Evolutionary conservation across 2,113 vertebrate species (phyloP).

Genomic region (Carassius carassius): DNA sequence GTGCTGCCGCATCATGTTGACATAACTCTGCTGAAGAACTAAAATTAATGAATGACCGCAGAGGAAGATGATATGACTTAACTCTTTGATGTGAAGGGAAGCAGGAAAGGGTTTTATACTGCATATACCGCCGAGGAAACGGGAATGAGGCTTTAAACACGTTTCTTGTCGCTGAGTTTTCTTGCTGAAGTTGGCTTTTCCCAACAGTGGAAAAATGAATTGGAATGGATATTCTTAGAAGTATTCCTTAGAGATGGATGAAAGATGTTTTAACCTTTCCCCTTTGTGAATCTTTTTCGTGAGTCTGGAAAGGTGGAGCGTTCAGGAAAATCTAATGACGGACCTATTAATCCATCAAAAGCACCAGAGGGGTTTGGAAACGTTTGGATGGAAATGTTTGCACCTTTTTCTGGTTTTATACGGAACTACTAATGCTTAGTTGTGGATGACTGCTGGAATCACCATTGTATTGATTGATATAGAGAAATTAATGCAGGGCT

Average conservation of each 20-base stretch:
- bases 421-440: slow-evolving; percentile 83
- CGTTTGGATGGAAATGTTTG: slow-evolving; percentile 81
- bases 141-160: slow-evolving; percentile 32
- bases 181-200: slow-evolving; percentile 47
- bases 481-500: slow-evolving; percentile 1
- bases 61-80: slow-evolving; percentile 63
- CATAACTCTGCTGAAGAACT: slow-evolving; percentile 40
- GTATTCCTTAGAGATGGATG: slow-evolving; percentile 75
- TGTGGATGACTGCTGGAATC: slow-evolving; percentile 57
- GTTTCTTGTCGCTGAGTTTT: slow-evolving; percentile 43
- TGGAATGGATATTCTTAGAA: slow-evolving; percentile 69
- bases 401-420: slow-evolving; percentile 77
- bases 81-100: slow-evolving; percentile 59
- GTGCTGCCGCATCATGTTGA: slow-evolving; percentile 25
- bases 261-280: slow-evolving; percentile 74
- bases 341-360: slow-evolving; percentile 81
- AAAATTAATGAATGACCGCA: slow-evolving; percentile 45
- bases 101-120: slow-evolving; percentile 14
- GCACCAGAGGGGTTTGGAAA: slow-evolving; percentile 79
- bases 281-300: slow-evolving; percentile 75
- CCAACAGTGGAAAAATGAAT: slow-evolving; percentile 63
- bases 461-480: slow-evolving; percentile 18
- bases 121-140: slow-evolving; percentile 3
- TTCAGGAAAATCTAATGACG: slow-evolving; percentile 86
- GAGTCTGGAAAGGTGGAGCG: slow-evolving; percentile 83